Conservation (phyloP, 2,113 vertebrate genomes). For the Oncorhynchus keta region DNA sequence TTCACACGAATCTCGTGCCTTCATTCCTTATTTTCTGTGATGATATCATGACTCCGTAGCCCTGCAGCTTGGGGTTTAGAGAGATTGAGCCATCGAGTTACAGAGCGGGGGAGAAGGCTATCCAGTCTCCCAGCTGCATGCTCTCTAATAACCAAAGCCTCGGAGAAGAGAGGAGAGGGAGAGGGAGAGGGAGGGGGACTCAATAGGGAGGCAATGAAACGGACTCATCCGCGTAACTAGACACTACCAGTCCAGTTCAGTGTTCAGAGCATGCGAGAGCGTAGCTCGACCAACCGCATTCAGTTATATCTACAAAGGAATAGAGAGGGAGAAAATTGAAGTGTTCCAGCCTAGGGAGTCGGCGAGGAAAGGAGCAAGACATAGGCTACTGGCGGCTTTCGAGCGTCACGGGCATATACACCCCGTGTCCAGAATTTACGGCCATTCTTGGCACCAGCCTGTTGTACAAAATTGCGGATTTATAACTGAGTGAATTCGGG, state of each 20-base stretch:
- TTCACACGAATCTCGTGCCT: background rate
- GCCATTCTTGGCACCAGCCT: constrained; percentile 5
- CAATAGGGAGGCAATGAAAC: constrained; percentile 18
- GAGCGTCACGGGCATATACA: constrained; percentile 11
- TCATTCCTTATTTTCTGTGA: constrained; percentile 5
- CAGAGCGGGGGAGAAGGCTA: constrained; percentile 5
- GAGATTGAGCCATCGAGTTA: constrained; percentile 74
- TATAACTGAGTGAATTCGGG: constrained; percentile 16
- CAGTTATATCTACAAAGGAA: constrained; percentile 31
- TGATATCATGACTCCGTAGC: constrained; percentile 59
- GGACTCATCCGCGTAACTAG: constrained; percentile 26
- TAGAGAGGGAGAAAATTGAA: constrained; percentile 8
- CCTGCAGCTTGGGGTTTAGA: constrained; percentile 42
- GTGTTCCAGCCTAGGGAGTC: constrained; percentile 27
- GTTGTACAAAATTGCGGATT: constrained; percentile 12
- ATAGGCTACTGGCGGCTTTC: background rate
- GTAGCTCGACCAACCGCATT: background rate
- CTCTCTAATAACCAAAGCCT: constrained; percentile 30
- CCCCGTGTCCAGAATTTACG: constrained; percentile 27
- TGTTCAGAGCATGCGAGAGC: constrained; percentile 15
- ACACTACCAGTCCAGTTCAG: constrained; percentile 27
- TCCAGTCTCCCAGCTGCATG: constrained; percentile 36
- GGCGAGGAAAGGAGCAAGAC: constrained; percentile 36
- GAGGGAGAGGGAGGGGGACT: constrained; percentile 54
- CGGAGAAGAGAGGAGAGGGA: constrained; percentile 51